Percentiles rank a stretch among this genome's conserved stretches.
These are phyloP conservation scores for Heteromormyrus szaboi DNA, from an alignment of 2,797 vertebrate species.

Conservation along the genomic window DNA sequence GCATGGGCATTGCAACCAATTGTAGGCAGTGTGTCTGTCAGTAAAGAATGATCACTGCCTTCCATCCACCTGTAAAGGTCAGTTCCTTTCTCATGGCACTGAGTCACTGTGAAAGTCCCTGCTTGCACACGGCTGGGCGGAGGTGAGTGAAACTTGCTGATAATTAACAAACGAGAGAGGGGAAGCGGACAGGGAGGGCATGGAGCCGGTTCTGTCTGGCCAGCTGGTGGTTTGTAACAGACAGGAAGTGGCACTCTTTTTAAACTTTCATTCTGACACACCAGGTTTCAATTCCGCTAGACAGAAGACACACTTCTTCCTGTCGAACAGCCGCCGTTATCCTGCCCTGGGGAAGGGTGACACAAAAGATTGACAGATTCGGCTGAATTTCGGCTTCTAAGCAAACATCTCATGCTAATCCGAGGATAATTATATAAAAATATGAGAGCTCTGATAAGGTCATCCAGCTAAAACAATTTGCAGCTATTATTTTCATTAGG, in stretches of 20 bases:
- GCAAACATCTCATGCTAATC: background rate
- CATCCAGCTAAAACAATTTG: constrained; percentile 45
- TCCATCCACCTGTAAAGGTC: background rate
- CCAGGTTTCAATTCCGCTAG: background rate
- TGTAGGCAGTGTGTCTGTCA: background rate
- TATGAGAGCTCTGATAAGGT: constrained; percentile 30
- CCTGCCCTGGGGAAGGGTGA: background rate
- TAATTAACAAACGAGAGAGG: constrained; percentile 29
- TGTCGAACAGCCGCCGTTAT: background rate
- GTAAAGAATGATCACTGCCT: background rate
- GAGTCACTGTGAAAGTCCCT: constrained; percentile 29
- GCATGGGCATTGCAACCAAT: background rate
- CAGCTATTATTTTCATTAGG: constrained; percentile 45
- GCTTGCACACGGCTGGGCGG: background rate
- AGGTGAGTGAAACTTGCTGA: constrained; percentile 33
- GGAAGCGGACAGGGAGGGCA: constrained; percentile 36
- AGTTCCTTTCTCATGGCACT: constrained; percentile 14
- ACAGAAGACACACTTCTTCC: background rate
- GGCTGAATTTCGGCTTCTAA: background rate
- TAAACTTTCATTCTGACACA: background rate
- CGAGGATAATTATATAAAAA: background rate
- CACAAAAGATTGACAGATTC: background rate
- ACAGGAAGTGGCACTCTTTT: constrained; percentile 1
- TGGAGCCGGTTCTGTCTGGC: constrained; percentile 26
- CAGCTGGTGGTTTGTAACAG: constrained; percentile 21